Conservation (phyloP, 2,113 vertebrate species). For the Ochotona princeps region DNA sequence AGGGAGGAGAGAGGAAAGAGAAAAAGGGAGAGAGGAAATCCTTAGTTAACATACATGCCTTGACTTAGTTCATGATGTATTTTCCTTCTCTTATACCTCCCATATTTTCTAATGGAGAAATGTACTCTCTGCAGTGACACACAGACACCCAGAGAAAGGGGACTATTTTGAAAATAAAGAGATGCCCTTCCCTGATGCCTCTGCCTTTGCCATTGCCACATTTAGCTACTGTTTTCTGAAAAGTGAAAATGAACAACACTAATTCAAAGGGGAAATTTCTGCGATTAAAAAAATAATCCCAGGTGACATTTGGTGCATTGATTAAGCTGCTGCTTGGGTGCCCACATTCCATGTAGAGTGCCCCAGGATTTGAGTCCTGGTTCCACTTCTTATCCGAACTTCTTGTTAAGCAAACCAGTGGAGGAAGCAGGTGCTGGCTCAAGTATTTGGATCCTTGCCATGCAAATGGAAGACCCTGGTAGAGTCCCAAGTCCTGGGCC, state of each 20-base stretch:
- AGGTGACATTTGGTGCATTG: too few relatives aligned
- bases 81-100: background rate
- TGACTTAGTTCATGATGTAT: background rate
- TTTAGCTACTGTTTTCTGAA: constrained; percentile 4
- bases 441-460: too few relatives aligned
- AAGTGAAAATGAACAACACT: constrained; percentile 26
- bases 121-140: too few relatives aligned
- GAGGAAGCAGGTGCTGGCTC: too few relatives aligned
- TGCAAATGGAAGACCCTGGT: too few relatives aligned
- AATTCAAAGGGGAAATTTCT: background rate
- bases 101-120: constrained; percentile 28
- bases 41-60: background rate
- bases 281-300: background rate
- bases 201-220: background rate
- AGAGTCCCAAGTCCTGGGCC: too few relatives aligned
- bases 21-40: background rate
- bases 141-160: background rate
- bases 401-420: too few relatives aligned
- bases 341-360: too few relatives aligned
- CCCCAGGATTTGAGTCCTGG: too few relatives aligned
- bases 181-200: background rate
- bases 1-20: background rate
- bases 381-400: too few relatives aligned
- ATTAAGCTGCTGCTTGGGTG: too few relatives aligned
- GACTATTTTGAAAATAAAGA: background rate